These are phyloP conservation scores for Orientallactaga sibirica DNA, from an alignment of 2,797 vertebrate species.

Conservation along the genomic window DNA sequence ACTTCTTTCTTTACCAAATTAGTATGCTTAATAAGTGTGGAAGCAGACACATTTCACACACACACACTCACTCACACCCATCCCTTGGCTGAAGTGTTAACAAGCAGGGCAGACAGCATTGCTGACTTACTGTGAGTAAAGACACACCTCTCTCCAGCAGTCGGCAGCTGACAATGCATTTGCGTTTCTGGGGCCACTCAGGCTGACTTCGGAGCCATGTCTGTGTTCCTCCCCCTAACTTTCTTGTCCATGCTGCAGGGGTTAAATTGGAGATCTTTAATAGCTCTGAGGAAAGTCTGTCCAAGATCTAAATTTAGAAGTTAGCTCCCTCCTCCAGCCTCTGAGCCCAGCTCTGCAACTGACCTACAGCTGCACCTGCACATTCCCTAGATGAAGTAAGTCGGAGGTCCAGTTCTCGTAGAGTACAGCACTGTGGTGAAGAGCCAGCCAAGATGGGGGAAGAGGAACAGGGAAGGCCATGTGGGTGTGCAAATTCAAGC, in stretches of 20 bases:
- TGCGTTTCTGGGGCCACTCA: background rate
- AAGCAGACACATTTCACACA: background rate
- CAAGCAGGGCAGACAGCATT: background rate
- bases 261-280: background rate
- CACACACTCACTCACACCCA: background rate
- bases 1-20: conserved; percentile 33
- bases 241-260: background rate
- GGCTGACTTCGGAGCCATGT: background rate
- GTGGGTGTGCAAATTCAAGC: background rate
- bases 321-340: too few relatives aligned
- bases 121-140: conserved; percentile 2
- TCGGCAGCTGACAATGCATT: background rate
- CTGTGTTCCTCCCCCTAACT: background rate
- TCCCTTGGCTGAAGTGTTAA: background rate
- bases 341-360: background rate
- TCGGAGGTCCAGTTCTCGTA: background rate
- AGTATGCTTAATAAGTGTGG: conserved; percentile 40
- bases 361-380: background rate
- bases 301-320: background rate
- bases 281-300: background rate
- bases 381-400: background rate
- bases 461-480: background rate
- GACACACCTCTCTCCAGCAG: background rate
- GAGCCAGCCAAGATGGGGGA: background rate
- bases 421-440: background rate